Percentiles rank a stretch among this genome's conserved stretches.
Conservation (phyloP, 1,140 invertebrate genomes). For the Plectrocnemia conspersa region DNA sequence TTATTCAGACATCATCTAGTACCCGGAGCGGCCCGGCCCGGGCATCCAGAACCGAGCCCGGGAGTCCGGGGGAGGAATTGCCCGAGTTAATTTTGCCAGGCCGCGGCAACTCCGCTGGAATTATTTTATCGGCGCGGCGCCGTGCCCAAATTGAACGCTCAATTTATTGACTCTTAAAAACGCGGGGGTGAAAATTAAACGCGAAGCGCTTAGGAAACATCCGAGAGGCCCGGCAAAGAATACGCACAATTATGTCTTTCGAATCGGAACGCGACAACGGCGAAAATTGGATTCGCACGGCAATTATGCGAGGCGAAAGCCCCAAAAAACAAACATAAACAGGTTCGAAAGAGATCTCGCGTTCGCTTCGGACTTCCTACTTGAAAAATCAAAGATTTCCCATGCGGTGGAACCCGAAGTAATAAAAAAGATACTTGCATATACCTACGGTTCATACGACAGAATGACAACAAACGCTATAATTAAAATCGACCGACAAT, state of each 20-base stretch:
- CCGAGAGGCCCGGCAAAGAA: too few species aligned
- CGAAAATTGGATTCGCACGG: too few species aligned
- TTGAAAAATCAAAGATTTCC: conserved; percentile 21
- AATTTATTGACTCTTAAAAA: conserved; percentile 24
- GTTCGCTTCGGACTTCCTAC: conserved; percentile 5
- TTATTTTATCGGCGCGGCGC: conserved; percentile 20
- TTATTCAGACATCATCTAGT: conserved; percentile 35
- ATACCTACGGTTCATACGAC: too few species aligned
- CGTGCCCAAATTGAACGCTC: conserved; percentile 20
- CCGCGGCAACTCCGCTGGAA: conserved; percentile 7
- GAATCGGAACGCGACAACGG: too few species aligned
- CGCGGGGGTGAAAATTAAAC: conserved; percentile 18
- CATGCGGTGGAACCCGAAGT: conserved; percentile 4
- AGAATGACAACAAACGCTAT: too few species aligned
- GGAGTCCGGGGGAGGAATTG: conserved; percentile 13
- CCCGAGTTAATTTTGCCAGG: conserved; percentile 23
- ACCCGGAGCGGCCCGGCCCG: conserved; percentile 16
- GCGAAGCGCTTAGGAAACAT: conserved; percentile 2
- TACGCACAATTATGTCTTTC: too few species aligned
- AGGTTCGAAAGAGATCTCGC: conserved; percentile 3
- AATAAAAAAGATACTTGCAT: too few species aligned
- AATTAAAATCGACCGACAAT: too few species aligned
- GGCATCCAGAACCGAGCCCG: background rate
- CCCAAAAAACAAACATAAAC: too few species aligned
- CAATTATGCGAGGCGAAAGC: too few species aligned